Evolutionary conservation across 2,888 invertebrate species (phyloP).

Genomic region (Leptinotarsa juncta): DNA sequence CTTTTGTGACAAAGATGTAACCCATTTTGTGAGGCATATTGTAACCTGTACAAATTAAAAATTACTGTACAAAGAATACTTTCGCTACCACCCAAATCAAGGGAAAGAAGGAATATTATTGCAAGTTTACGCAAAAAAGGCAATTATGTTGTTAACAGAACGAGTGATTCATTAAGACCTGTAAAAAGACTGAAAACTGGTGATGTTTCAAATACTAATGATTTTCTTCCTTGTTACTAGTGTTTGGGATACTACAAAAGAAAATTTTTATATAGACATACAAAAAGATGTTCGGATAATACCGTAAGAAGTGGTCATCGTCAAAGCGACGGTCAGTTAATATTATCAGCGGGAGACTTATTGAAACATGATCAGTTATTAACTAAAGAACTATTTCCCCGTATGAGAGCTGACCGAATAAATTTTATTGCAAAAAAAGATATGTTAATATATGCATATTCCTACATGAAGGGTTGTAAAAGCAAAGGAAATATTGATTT

Average conservation of each 20-base stretch:
- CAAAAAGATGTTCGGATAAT: conserved; percentile 14
- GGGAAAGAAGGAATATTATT: conserved; percentile 5
- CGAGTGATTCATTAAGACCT: conserved; percentile 1
- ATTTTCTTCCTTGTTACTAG: conserved; percentile 5
- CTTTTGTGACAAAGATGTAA: conserved; percentile 22
- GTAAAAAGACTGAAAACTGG: conserved; percentile 20
- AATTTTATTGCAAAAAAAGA: conserved; percentile 39
- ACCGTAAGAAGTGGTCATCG: not conserved
- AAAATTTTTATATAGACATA: conserved; percentile 18
- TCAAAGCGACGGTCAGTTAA: conserved; percentile 31
- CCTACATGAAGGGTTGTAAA: conserved; percentile 43
- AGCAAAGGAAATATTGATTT: conserved; percentile 45
- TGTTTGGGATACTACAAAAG: conserved; percentile 16
- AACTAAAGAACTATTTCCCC: conserved; percentile 38
- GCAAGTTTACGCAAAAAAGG: conserved; percentile 13
- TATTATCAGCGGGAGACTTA: conserved; percentile 31
- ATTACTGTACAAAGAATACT: conserved; percentile 18
- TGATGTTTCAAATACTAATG: not conserved
- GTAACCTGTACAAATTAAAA: conserved; percentile 14
- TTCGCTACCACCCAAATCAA: conserved; percentile 1
- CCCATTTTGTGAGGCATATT: conserved; percentile 20
- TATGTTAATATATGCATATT: conserved; percentile 38
- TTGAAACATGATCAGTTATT: conserved; percentile 40
- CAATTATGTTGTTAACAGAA: conserved; percentile 10
- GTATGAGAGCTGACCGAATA: conserved; percentile 43